Conservation (phyloP, 2,797 vertebrate genomes). For the Anabacerthia variegaticeps region DNA sequence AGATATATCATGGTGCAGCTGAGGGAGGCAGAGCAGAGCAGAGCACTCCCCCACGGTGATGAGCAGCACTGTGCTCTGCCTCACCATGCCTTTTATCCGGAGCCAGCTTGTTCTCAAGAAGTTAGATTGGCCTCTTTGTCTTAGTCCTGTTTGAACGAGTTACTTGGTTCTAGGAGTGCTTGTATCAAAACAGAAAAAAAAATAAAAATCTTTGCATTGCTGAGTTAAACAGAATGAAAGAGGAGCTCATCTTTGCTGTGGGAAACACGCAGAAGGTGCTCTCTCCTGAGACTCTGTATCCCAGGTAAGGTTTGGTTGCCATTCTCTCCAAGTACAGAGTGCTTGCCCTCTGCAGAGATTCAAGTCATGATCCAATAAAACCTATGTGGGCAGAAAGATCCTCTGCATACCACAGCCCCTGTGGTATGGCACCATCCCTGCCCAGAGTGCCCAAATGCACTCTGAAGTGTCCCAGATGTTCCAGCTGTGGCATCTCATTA, state of each 20-base stretch:
- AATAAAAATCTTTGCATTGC: neutral
- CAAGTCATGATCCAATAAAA: neutral
- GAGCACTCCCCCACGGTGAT: neutral
- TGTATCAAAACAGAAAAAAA: neutral
- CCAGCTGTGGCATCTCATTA: neutral
- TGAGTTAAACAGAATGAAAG: neutral
- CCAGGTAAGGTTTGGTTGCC: neutral
- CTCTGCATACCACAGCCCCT: fast-evolving
- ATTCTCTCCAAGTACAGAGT: neutral
- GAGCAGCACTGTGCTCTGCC: neutral
- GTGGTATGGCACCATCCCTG: neutral
- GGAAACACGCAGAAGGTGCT: neutral
- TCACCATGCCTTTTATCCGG: neutral
- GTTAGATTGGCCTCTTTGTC: neutral
- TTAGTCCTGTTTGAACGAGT: neutral
- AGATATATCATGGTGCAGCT: fast-evolving
- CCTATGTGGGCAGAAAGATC: neutral
- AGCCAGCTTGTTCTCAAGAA: neutral
- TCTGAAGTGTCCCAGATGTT: neutral
- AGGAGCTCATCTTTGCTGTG: neutral
- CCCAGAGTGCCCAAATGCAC: neutral
- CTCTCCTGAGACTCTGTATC: neutral
- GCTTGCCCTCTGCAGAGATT: neutral
- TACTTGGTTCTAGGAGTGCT: neutral
- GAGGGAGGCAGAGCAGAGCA: neutral